Evolutionary conservation across 1,140 invertebrate species (phyloP), one percentile per base, ranked within the genome.

Genomic region (Procambarus virginalis): DNA sequence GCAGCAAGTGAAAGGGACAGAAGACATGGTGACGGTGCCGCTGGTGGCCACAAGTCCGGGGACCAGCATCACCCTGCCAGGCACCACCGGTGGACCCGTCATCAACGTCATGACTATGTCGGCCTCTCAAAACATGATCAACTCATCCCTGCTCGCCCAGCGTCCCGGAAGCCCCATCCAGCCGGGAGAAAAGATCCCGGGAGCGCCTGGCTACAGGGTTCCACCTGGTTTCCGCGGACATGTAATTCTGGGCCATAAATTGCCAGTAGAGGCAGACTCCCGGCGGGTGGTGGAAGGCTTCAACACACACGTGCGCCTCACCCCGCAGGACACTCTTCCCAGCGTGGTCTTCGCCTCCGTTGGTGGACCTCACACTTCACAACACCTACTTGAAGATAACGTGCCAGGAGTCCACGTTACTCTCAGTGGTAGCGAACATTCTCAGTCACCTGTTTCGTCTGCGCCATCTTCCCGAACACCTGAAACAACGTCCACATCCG

Each of bases 171-270:
- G 12, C 45, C 51, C 75, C 17, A 75, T 91, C 34, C 75, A 85
- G 10, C 85, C 91, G 9, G 91, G 91, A 6, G 68, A 92, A 75
- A 92, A 91, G 73, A 92, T 92, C 48, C 91, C 91, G 22, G 91
- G 91, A 4, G 79, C 83, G 3, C 89, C 89, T 2, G 91, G 89
- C 12, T 92, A 92, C 81, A 70, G 49, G 0, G 86, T 92, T 20
- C 91, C 91, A 45, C 49, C 91, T 70, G 91, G 91, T 12, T 92
- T 92, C 68, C 78, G 91, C 46, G 91, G 91, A 1, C 81, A 77
- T 34, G 49, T 92, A 20, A 81, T 91, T 55, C 76, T 91, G 48
- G 89, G 86, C 20, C 77, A 91, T 20, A 49, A 60, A 8, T 10
- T 73, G 22, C 86, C 88, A 5, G 68, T 76, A 49, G 83, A 75